Evolutionary conservation across 2,888 invertebrate genomes (phyloP).

Genomic region (Pegoplata infirma): DNA sequence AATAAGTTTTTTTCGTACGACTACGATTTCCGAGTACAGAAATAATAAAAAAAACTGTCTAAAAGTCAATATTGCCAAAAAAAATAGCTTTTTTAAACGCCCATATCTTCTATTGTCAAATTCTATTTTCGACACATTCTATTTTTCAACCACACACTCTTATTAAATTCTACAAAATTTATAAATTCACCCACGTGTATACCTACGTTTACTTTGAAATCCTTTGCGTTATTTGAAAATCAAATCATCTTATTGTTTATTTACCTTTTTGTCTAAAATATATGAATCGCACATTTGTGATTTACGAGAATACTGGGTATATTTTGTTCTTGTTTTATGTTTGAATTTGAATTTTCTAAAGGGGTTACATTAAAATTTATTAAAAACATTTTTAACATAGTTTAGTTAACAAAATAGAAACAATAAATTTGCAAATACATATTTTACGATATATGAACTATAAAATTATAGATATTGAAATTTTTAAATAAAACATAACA

Average conservation of each 20-base stretch:
- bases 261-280: conserved; percentile 36
- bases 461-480: not conserved
- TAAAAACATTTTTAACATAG: conserved; percentile 44
- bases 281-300: conserved; percentile 47
- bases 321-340: not conserved
- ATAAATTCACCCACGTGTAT: not conserved
- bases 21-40: too few species aligned
- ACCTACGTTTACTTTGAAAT: not conserved
- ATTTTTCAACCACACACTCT: too few species aligned
- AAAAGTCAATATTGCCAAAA: too few species aligned
- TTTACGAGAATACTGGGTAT: conserved; percentile 49
- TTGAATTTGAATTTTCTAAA: conserved; percentile 49
- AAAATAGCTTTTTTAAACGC: too few species aligned
- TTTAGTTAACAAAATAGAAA: conserved; percentile 15
- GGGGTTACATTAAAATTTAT: conserved; percentile 45
- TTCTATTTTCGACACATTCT: too few species aligned
- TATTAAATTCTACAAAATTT: not conserved
- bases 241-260: conserved; percentile 31
- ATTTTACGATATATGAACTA: not conserved
- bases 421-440: not conserved
- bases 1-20: too few species aligned
- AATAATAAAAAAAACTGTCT: too few species aligned
- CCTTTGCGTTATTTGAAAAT: conserved; percentile 26
- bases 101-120: too few species aligned
- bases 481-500: not conserved